Evolutionary conservation across 2,888 invertebrate genomes (phyloP).

Genomic region (Panopea generosa): DNA sequence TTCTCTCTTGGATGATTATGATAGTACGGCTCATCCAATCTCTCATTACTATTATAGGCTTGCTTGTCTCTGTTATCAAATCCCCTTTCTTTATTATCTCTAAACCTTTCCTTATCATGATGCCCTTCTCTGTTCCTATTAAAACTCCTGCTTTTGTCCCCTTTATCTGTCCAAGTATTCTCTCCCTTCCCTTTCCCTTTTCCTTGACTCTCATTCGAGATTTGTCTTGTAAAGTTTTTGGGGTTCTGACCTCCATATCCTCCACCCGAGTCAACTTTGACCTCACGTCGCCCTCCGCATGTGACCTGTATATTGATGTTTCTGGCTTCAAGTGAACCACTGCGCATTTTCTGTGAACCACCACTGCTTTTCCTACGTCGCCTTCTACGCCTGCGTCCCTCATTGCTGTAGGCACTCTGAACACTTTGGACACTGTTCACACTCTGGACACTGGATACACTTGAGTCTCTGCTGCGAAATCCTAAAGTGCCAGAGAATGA

Average conservation of each 20-base stretch:
- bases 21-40: slow-evolving; percentile 12
- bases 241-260: slow-evolving; percentile 15
- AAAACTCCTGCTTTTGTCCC: slow-evolving; percentile 25
- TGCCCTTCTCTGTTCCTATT: slow-evolving; percentile 26
- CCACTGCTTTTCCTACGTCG: slow-evolving; percentile 58
- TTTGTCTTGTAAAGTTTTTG: slow-evolving; percentile 31
- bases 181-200: slow-evolving; percentile 46
- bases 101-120: slow-evolving; percentile 19
- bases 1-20: slow-evolving; percentile 3
- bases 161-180: slow-evolving; percentile 39
- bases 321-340: slow-evolving; percentile 48
- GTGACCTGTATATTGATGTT: slow-evolving; percentile 56
- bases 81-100: slow-evolving; percentile 49
- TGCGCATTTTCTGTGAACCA: slow-evolving; percentile 30
- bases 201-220: slow-evolving; percentile 41
- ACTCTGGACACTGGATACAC: slow-evolving; percentile 71
- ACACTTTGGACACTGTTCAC: slow-evolving; percentile 65
- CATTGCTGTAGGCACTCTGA: slow-evolving; percentile 55
- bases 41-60: slow-evolving; percentile 8
- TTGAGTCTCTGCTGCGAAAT: slow-evolving; percentile 69
- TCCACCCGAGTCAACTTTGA: slow-evolving; percentile 41
- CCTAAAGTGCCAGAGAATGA: slow-evolving; percentile 43
- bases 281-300: slow-evolving; percentile 57
- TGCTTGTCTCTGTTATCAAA: slow-evolving; percentile 18
- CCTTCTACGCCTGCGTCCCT: slow-evolving; percentile 54